These are phyloP conservation scores for Salpingus planirostris DNA, from an alignment of 2,888 invertebrate species.

Conservation along the genomic window DNA sequence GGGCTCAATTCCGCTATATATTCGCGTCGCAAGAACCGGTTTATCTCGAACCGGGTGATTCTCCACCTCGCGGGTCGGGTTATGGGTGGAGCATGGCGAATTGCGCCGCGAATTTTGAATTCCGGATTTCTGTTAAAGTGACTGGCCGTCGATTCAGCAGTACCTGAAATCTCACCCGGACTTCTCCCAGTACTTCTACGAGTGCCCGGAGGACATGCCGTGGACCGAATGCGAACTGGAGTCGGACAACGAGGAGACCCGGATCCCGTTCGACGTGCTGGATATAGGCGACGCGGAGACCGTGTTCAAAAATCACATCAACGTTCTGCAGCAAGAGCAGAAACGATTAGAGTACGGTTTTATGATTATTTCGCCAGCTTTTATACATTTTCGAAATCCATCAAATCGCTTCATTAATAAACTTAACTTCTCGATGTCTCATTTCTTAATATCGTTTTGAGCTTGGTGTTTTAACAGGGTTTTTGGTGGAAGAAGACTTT, in stretches of 20 bases:
- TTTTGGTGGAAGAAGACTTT: too few species aligned
- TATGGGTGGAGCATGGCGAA: too few species aligned
- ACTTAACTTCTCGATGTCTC: too few species aligned
- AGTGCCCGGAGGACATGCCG: conserved; percentile 65
- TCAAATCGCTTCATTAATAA: too few species aligned
- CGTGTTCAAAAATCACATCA: conserved; percentile 84
- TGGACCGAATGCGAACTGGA: conserved; percentile 68
- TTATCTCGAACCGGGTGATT: too few species aligned
- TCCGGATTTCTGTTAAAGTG: conserved; percentile 45
- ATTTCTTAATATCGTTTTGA: too few species aligned
- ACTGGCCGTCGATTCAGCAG: conserved; percentile 81
- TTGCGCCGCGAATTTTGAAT: too few species aligned
- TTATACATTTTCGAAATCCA: too few species aligned
- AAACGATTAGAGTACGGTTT: conserved; percentile 72
- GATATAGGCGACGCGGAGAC: conserved; percentile 87
- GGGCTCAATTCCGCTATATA: too few species aligned
- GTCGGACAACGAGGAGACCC: conserved; percentile 55
- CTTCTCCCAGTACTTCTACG: conserved; percentile 87
- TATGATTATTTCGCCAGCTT: too few species aligned
- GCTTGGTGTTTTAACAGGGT: not conserved
- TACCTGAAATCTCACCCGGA: conserved; percentile 86
- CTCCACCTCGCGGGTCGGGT: too few species aligned
- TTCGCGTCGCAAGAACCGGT: too few species aligned
- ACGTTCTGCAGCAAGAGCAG: conserved; percentile 85
- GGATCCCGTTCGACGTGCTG: conserved; percentile 88